Evolutionary conservation across 2,797 vertebrate genomes (phyloP), one percentile per base, ranked within the genome.

Genomic region (Cetoscarus ocellatus): DNA sequence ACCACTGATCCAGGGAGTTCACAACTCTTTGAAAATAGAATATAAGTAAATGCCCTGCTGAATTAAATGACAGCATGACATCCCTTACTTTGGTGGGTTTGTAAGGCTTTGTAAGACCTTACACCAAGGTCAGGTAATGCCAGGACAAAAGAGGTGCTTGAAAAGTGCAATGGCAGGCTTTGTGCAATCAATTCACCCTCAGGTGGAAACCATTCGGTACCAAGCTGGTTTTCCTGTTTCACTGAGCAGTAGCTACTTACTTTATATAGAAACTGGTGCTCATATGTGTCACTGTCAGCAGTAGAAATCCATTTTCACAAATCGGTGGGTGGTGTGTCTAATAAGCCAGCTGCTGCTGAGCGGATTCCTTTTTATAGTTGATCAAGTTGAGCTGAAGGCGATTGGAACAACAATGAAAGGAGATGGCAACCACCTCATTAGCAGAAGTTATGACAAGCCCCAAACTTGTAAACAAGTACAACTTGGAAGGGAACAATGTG

Each of bases 231-330:
- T 13, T 65, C 44, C 59, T 62, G 17, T 54, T 76, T 79, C 7
- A n/a, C 17, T 64, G 42, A 79, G 75, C 17, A 36, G 55, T 63
- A 63, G 58, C 79, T 54, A 44, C 77, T 49, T 71, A 17, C 61
- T 84, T 80, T 84, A 70, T 50, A 59, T 71, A 70, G 67, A 73
- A 73, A 35, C 15, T 47, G 19, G 42, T 53, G 50, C 50, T 13
- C 65, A 34, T 42, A 68, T 76, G 75, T 88, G 58, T 86, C 83
- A 77, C 70, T 73, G 81, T 82, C 60, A 72, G 77, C 45, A 18
- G 65, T 27, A 63, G 62, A 43, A 70, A 83, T 76, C 68, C 50
- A 63, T 80, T 80, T 83, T 75, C 70, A 58, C 60, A 67, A 76
- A 64, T 80, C 8, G 36, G 77, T 75, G 80, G 76, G 81, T 62